A percentile compares a stretch with the other conserved stretches of the same genome.
These are phyloP conservation scores for Helarctos malayanus DNA, from an alignment of 2,797 vertebrate genomes.

Conservation along the genomic window DNA sequence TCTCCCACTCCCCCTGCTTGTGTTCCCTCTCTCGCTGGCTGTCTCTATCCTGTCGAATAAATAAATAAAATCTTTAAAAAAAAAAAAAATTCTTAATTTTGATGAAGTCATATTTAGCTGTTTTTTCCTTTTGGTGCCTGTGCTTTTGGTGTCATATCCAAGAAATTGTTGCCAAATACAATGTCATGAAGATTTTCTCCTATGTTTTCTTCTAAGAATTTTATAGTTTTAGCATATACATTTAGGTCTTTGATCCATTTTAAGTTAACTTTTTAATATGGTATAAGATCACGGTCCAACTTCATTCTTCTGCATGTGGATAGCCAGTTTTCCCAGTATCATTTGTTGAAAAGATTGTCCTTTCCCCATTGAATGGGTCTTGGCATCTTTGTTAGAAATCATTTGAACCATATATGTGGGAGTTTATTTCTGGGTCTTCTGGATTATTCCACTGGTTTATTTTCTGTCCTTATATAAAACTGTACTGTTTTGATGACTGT, in stretches of 20 bases:
- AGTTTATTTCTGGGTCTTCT: background rate
- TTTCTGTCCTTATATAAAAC: background rate
- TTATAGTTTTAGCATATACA: background rate
- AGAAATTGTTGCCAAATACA: background rate
- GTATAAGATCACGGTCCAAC: background rate
- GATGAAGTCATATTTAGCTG: background rate
- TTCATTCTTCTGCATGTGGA: background rate
- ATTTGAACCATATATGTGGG: background rate
- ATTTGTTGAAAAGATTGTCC: background rate
- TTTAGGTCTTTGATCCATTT: background rate
- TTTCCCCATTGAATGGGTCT: background rate
- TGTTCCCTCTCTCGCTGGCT: too few species aligned
- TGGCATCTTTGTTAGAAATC: background rate
- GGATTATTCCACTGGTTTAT: background rate
- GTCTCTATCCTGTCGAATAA: too few species aligned
- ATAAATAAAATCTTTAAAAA: too few species aligned
- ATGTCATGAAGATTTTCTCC: background rate
- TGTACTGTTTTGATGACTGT: background rate
- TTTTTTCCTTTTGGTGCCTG: background rate
- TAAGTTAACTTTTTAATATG: background rate
- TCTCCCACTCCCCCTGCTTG: too few species aligned
- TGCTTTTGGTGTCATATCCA: background rate
- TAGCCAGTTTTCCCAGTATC: background rate
- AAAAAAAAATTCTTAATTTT: background rate
- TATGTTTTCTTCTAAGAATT: background rate